Percentiles rank a stretch among this genome's conserved stretches.
phyloP scores from a whole-genome alignment of 2,113 vertebrate species.

The Penelope pileata region DNA sequence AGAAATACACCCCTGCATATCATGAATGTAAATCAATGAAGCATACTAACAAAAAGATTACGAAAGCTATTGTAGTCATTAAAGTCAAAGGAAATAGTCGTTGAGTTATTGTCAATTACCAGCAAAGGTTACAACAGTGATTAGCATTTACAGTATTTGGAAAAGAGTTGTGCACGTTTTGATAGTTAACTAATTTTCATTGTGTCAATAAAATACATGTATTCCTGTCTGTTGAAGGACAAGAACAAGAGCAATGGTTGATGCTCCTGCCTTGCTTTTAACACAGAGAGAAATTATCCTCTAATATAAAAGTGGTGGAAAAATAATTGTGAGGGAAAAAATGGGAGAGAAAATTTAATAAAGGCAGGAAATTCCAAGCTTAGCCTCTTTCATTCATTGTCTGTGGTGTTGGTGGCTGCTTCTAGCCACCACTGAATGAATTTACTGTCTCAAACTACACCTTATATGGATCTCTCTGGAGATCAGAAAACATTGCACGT shows the following conservation, averaged over 20 bases:
- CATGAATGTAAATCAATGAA: neutral
- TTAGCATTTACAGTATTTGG: slow-evolving; percentile 11
- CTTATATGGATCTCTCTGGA: slow-evolving; percentile 12
- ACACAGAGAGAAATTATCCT: neutral
- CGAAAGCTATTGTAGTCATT: slow-evolving; percentile 8
- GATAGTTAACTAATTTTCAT: neutral
- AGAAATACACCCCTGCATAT: neutral
- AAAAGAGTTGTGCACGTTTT: neutral
- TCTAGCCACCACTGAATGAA: neutral
- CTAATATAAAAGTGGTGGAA: neutral
- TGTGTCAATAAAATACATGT: neutral
- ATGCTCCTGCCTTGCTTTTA: neutral
- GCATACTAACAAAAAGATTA: slow-evolving; percentile 16
- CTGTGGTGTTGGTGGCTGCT: slow-evolving; percentile 29
- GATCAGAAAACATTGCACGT: slow-evolving; percentile 9
- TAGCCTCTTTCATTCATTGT: neutral
- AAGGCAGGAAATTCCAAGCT: slow-evolving; percentile 24
- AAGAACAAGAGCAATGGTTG: neutral
- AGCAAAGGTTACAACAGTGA: slow-evolving; percentile 5
- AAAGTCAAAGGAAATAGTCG: neutral
- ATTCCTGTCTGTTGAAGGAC: neutral
- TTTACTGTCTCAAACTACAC: neutral
- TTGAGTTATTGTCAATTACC: slow-evolving; percentile 13
- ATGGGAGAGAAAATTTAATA: neutral
- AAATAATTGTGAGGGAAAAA: neutral